Evolutionary conservation across 2,888 invertebrate genomes (phyloP), one percentile per base, ranked within the genome.

Genomic region (Acanthopleura granulata): DNA sequence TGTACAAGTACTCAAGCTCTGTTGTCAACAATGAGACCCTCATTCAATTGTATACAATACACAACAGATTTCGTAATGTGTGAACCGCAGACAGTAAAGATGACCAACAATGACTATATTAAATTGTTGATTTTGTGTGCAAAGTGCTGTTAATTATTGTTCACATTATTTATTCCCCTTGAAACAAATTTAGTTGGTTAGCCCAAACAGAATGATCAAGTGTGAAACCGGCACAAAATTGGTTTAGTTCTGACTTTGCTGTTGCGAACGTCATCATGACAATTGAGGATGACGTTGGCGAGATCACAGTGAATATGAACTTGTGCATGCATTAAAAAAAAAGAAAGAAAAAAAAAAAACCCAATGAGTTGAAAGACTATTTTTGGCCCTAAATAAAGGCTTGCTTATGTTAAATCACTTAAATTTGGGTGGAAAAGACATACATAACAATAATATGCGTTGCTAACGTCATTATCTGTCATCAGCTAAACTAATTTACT

Each of bases 201-300:
- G 51, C 51, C 51, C 51, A 51, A 51, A 51, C 18, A 51, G 51
- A 51, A 51, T 51, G 51, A 51, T 14, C 51, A 15, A 18, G 14
- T 15, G 51, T 51, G 14, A 51, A 15, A 51, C 14, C 51, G 18
- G 14, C 18, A 51, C 14, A 18, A 51, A 51, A 15, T 15, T 14
- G 14, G 51, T 51, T 14, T 51, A 15, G 51, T 51, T 51, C 18
- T 15, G 18, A 51, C 14, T 51, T 18, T 51, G 51, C 51, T 51
- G 51, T 51, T 51, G 51, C 51, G 14, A 51, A 51, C 51, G 51
- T 51, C 51, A 51, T 51, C 51, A 51, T 51, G 51, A 51, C 51
- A 51, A 18, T 15, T 15, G 14, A 51, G 14, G 14, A 51, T 51
- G 51, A 51, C 51, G 18, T 51, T 51, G 18, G 51, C 51, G 18